Percentiles rank a stretch among this genome's conserved stretches.
phyloP scores from a whole-genome alignment of 1,140 invertebrate species.

The Lysiphlebus fabarum region DNA sequence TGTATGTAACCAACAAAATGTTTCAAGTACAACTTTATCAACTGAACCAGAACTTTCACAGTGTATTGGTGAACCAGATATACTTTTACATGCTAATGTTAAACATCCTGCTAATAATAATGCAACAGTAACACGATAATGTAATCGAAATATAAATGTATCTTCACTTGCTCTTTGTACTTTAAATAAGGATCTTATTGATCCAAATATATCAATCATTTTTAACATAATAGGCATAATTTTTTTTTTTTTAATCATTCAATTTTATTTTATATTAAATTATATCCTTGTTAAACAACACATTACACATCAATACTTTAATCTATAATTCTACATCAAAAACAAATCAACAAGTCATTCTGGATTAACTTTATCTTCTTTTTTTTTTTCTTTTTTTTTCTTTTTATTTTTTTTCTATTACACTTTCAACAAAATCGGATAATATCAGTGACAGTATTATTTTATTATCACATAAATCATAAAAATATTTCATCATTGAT shows the following conservation, averaged over 20 bases:
- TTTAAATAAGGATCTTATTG: constrained; percentile 55
- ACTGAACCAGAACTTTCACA: constrained; percentile 62
- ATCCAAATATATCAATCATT: constrained; percentile 54
- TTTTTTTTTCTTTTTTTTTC: not conserved
- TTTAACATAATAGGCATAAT: constrained; percentile 51
- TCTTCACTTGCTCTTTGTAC: constrained; percentile 58
- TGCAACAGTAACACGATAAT: constrained; percentile 60
- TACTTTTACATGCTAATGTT: constrained; percentile 59
- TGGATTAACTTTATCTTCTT: not conserved
- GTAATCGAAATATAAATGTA: constrained; percentile 60
- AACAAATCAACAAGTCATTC: not conserved
- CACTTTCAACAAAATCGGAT: not conserved
- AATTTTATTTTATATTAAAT: not conserved
- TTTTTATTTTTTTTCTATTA: not conserved
- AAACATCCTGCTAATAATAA: constrained; percentile 57
- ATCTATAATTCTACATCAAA: not conserved
- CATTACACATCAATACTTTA: no score
- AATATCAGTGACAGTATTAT: not conserved
- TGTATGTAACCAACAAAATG: constrained; percentile 73
- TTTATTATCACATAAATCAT: not conserved
- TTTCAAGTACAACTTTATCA: constrained; percentile 64
- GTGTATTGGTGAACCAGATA: constrained; percentile 64
- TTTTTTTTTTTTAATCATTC: not conserved
- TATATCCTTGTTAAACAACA: not conserved
- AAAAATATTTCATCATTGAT: not conserved